Percentiles rank a stretch among this genome's conserved stretches.
These are phyloP conservation scores for Corythornis vintsioides DNA, from an alignment of 2,113 vertebrate genomes.

Conservation along the genomic window DNA sequence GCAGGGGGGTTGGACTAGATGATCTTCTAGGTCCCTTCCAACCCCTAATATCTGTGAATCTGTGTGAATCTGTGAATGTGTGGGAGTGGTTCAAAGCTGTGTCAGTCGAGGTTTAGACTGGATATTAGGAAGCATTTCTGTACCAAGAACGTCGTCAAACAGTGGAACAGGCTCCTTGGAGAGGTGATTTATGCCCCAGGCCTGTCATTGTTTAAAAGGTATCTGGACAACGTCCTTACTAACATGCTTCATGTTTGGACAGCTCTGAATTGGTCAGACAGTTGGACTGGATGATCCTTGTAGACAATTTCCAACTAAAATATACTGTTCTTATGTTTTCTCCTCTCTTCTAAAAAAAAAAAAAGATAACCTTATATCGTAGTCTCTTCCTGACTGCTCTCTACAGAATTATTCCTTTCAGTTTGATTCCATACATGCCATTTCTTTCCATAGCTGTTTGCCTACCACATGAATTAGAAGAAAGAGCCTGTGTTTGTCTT, in stretches of 20 bases:
- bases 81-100: background rate
- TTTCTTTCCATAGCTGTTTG: background rate
- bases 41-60: too few relatives aligned
- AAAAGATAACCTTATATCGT: background rate
- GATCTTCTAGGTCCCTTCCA: too few relatives aligned
- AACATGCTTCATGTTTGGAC: background rate
- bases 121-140: background rate
- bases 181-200: rapidly evolving
- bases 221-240: background rate
- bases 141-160: rapidly evolving
- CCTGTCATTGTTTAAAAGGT: background rate
- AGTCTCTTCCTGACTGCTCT: background rate
- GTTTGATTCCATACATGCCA: background rate
- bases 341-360: too few relatives aligned
- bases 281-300: background rate
- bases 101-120: background rate
- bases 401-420: background rate
- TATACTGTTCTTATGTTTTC: background rate
- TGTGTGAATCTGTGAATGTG: rapidly evolving
- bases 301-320: background rate
- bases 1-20: too few relatives aligned
- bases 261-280: background rate
- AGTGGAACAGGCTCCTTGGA: background rate
- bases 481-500: background rate
- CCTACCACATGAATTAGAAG: background rate